Base-by-base conservation (phyloP, 2,797 vertebrate species). In the Pseudocheirus occidentalis region DNA sequence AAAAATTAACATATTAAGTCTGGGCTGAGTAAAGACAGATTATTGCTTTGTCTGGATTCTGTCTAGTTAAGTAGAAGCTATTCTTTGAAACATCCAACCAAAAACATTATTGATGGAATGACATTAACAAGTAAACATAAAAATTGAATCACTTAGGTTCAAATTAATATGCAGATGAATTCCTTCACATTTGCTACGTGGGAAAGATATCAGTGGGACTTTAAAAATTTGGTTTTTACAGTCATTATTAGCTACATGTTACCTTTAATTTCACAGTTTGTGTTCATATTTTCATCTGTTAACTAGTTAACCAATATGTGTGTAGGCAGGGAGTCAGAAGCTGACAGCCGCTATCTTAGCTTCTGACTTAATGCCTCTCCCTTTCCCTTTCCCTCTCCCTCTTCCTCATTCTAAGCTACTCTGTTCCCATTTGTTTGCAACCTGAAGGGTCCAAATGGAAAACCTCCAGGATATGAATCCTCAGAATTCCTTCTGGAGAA, bases 1-100 rank as follows among this genome's bases (percentile, higher is more conserved):
- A 98, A 97, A 54, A 98, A 98, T 98, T 98, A 98, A 97, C 97
- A 97, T 96, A 98, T 93, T 97, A 98, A 95, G 92, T 97, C 96
- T 97, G 93, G 55, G 98, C 96, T 97, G 97, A 95, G 92, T 97
- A 98, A 98, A 98, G 97, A 96, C 96, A 98, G 94, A 95, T 97
- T 97, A 97, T 98, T 98, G 95, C 98, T 97, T 97, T 97, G 98
- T 96, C 94, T 28, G 91, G 95, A 56, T 97, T 92, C 94, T 97
- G 66, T 97, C 97, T 91, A 96, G 66, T 95, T 97, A 94, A 11
- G 21, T 31, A 91, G 91, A 96, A 98, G 96, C 89, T 96, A 87
- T 95, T 98, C 97, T 97, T 98, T 95, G 98, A 96, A 98, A 98
- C 12, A 98, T 56, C 93, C 87, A 95, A 96, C 89, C 0, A 92